Base-by-base conservation (phyloP, 1,140 invertebrate species). In the Chymomyza costata region DNA sequence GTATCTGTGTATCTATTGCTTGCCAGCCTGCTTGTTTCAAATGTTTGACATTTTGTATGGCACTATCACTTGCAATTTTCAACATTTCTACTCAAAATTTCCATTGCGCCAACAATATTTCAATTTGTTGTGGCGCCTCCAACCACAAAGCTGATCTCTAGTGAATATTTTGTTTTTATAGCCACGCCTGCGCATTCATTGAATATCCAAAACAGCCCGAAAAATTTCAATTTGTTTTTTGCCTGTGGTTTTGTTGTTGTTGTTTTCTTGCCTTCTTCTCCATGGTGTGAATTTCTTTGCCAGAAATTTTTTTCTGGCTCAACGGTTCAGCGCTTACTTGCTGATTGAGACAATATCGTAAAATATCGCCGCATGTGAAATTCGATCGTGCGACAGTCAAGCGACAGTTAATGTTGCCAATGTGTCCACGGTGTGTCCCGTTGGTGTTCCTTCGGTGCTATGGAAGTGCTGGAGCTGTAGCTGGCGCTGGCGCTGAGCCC, bases 321-420 rank as follows among this genome's bases (percentile, higher is more conserved):
- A 38, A 16, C 11, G 6, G 8, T 8, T 25, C 21, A 25, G 21
- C 21, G 21, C 21, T 25, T 8, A 25, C 31, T 21, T 28, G 32
- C 54, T 80, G 73, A 80, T 80, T 80, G 60, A 80, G 73, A 68
- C 73, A 73, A 62, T 73, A 80, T 80, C 68, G 67, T 68, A 59
- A 65, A 73, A 65, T 58, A 80, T 68, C 52, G 31, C 40, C 61
- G 39, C 52, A 76, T 78, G 71, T 66, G 73, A 80, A 73, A 80
- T 80, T 61, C 65, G 73, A 80, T 78, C 73, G 49, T 13, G 40
- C 37, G 47, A 48, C 48, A 53, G 18, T 38, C 18, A 35, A 37
- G n/a, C 43, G 59, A 17, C 28, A 35, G 16, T 11, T 25, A 50
- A 31, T 11, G 28, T 31, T 28, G 19, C 11, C n/a, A n/a, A n/a